These are phyloP conservation scores for Cecropterus lyciades DNA, from an alignment of 1,140 invertebrate species.

Conservation along the genomic window DNA sequence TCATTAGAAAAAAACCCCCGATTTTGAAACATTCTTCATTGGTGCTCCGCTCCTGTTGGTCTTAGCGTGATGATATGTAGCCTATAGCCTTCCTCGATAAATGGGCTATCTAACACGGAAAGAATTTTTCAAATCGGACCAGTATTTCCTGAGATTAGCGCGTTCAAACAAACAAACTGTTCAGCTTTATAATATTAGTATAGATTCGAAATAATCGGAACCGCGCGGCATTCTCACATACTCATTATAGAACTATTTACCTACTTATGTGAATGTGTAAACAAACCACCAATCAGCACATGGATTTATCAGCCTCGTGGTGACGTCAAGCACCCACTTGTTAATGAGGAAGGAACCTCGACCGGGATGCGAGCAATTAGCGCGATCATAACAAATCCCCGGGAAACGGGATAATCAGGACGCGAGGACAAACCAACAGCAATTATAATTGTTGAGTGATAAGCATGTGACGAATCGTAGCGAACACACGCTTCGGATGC, in stretches of 20 bases:
- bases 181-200: no score
- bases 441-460: slow-evolving; percentile 51
- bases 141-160: no score
- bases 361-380: slow-evolving; percentile 78
- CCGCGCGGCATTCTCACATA: no score
- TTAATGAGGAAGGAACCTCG: slow-evolving; percentile 81
- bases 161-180: no score
- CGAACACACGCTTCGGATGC: slow-evolving; percentile 1
- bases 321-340: slow-evolving; percentile 60
- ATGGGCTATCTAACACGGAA: no score
- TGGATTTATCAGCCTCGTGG: slow-evolving; percentile 32
- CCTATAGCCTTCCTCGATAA: no score
- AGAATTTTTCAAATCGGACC: no score
- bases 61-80: no score
- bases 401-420: slow-evolving; percentile 75
- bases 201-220: no score
- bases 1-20: no score
- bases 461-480: slow-evolving; percentile 9
- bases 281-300: slow-evolving; percentile 20
- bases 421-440: slow-evolving; percentile 62
- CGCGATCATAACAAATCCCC: slow-evolving; percentile 81
- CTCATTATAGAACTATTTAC: not conserved
- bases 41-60: no score
- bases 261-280: not conserved
- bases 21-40: no score